phyloP scores from a whole-genome alignment of 2,888 invertebrate species.

The Drosophila limbata region DNA sequence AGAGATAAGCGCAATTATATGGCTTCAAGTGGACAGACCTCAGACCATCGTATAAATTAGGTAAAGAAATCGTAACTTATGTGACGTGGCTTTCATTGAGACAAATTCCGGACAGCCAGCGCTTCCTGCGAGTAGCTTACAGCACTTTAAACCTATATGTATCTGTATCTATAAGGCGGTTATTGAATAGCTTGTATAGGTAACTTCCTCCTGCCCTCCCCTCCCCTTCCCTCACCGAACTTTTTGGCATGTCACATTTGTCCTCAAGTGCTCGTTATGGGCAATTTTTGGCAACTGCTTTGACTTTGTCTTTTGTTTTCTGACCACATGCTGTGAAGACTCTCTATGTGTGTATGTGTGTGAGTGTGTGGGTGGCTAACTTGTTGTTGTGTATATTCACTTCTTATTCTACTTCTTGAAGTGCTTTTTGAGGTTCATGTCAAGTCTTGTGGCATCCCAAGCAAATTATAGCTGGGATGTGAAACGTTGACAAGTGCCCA shows the following conservation, averaged over 20 bases:
- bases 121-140: conserved; percentile 25
- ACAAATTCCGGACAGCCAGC: conserved; percentile 67
- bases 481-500: conserved; percentile 67
- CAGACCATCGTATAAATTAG: conserved; percentile 68
- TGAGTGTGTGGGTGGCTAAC: conserved; percentile 26
- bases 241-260: conserved; percentile 71
- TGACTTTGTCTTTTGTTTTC: conserved; percentile 71
- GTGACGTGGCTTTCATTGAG: conserved; percentile 72
- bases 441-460: conserved; percentile 59
- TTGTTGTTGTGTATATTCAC: conserved; percentile 28
- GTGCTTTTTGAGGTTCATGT: conserved; percentile 59
- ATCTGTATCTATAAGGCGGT: conserved; percentile 15
- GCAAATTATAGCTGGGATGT: conserved; percentile 55
- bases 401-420: conserved; percentile 30
- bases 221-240: conserved; percentile 34
- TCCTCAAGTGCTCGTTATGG: conserved; percentile 79
- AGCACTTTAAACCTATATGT: conserved; percentile 61
- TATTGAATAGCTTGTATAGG: conserved; percentile 65
- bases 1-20: conserved; percentile 81
- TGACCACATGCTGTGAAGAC: conserved; percentile 47
- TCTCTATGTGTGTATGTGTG: conserved; percentile 20
- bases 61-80: conserved; percentile 72
- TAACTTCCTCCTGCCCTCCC: too few relatives aligned
- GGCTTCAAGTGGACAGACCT: conserved; percentile 64
- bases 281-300: conserved; percentile 73